phyloP scores from a whole-genome alignment of 1,140 invertebrate species.

The Ooceraea biroi region DNA sequence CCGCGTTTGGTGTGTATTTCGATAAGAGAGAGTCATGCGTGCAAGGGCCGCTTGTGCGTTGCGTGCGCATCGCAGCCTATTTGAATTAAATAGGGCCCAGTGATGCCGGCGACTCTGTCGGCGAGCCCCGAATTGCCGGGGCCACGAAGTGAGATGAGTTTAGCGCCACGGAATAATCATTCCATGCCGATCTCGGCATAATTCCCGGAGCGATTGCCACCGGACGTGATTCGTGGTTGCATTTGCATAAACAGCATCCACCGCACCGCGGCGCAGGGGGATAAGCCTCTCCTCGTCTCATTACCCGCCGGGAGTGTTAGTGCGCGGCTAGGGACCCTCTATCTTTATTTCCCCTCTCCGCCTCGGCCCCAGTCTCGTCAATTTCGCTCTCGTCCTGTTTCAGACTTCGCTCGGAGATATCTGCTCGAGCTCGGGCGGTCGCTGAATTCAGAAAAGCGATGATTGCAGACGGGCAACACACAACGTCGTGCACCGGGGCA shows the following conservation, averaged over 20 bases:
- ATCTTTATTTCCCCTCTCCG: conserved; percentile 43
- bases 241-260: conserved; percentile 76
- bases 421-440: conserved; percentile 35
- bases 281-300: conserved; percentile 63
- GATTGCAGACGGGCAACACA: conserved; percentile 15
- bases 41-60: conserved; percentile 20
- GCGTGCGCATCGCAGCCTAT: conserved; percentile 54
- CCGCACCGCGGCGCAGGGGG: conserved; percentile 39
- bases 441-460: conserved; percentile 53
- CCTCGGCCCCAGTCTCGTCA: conserved; percentile 23
- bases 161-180: conserved; percentile 74
- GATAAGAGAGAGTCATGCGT: conserved; percentile 16
- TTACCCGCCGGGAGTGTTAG: conserved; percentile 58
- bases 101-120: conserved; percentile 39
- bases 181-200: conserved; percentile 71
- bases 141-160: conserved; percentile 65
- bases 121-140: conserved; percentile 63
- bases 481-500: conserved; percentile 9
- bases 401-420: conserved; percentile 46
- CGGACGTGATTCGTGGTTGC: conserved; percentile 68
- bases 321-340: conserved; percentile 43
- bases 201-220: conserved; percentile 73
- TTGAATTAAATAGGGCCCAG: conserved; percentile 57
- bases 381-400: conserved; percentile 25
- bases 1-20: neutral